Base-by-base conservation (phyloP, 2,113 vertebrate species). In the Archilochus colubris region DNA sequence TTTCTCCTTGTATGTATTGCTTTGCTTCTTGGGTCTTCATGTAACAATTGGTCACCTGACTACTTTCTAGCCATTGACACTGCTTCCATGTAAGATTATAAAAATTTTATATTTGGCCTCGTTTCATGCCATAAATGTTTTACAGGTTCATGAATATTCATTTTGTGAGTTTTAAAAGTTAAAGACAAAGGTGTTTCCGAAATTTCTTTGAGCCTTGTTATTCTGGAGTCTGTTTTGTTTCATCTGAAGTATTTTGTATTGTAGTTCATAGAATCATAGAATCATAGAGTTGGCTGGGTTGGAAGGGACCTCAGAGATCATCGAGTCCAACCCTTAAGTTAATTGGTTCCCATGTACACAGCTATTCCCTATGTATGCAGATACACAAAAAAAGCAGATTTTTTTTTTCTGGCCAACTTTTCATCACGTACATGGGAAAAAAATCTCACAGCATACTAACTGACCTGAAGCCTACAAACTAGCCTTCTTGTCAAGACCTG, bases 161-260 rank as follows among this genome's bases (percentile, higher is more conserved):
- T 81, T 86, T 30, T 82, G 33, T 88, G 88, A 68, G n/a, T 40
- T 96, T 92, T 89, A 86, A 38, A 70, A 81, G 27, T 93, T 86
- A 53, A 94, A 87, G 66, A 85, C 43, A 92, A 88, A 43, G 33
- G 43, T 74, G 38, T 82, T 96, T 51, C 63, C 16, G 62, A 51
- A 2, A 30, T 11, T 76, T 89, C 61, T 90, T 81, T 50, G 69
- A 88, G 84, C 43, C 23, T 73, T 87, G 30, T 44, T 89, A 78
- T 48, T 93, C 50, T 72, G 18, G 46, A 91, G 70, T 40, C 86
- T 20, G 62, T 40, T 87, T 77, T 89, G 62, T 68, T 94, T 92
- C 13, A 24, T 86, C 68, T 83, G 64, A 93, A 88, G 78, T 13
- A 70, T 86, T 79, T 70, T 72, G 17, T 75, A 57, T 36, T 89